phyloP scores from a whole-genome alignment of 2,888 invertebrate genomes.

The Tetramorium bicarinatum region DNA sequence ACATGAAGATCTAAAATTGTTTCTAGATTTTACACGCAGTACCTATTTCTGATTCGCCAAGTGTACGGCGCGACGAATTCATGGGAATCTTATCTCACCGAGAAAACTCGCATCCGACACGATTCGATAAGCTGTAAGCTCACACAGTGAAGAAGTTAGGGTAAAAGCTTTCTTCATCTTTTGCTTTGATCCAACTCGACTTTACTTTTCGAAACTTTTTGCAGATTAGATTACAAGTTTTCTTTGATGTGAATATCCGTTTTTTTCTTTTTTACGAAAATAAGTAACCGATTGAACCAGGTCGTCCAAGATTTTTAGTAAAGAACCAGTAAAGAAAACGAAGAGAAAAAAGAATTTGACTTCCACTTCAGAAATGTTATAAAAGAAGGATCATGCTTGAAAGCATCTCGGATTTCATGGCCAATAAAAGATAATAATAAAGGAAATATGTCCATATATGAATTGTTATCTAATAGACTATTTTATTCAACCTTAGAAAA shows the following conservation, averaged over 20 bases:
- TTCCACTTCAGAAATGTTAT: not conserved
- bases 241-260: constrained; percentile 4
- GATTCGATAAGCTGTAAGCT: constrained; percentile 36
- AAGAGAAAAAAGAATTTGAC: constrained; percentile 7
- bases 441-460: not conserved
- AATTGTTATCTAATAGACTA: constrained; percentile 12
- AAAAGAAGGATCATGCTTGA: not conserved
- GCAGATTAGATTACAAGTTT: constrained; percentile 40
- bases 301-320: not conserved
- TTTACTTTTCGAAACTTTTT: constrained; percentile 41
- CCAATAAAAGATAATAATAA: not conserved
- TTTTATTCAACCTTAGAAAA: constrained; percentile 6
- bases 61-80: not conserved
- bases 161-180: constrained; percentile 21
- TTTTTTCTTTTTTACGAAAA: constrained; percentile 23
- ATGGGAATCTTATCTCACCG: not conserved
- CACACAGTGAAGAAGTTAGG: constrained; percentile 18
- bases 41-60: not conserved
- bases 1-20: not conserved
- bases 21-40: not conserved
- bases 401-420: constrained; percentile 15
- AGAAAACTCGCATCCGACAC: constrained; percentile 7
- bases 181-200: constrained; percentile 18
- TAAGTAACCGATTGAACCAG: constrained; percentile 28
- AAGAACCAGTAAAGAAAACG: not conserved